Percentiles rank a stretch among this genome's conserved stretches.
These are phyloP conservation scores for Tetranychus piercei DNA, from an alignment of 2,888 invertebrate genomes.

Conservation along the genomic window DNA sequence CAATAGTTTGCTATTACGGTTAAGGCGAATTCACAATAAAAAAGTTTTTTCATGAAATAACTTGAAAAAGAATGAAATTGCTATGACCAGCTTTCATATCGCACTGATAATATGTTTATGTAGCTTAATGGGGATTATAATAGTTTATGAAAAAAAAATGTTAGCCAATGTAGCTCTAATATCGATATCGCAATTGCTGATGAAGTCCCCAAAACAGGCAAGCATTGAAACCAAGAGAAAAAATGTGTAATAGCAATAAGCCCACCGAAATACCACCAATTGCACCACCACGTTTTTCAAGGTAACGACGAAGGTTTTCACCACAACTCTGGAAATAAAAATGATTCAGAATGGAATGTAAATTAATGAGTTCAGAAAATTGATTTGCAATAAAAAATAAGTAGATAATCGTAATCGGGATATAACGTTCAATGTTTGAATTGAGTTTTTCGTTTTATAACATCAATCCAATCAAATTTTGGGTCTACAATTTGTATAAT, in stretches of 20 bases:
- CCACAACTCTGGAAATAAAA: conserved; percentile 46
- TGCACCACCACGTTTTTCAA: conserved; percentile 65
- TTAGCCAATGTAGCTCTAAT: background rate
- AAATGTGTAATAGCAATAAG: conserved; percentile 51
- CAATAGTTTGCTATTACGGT: too few species aligned
- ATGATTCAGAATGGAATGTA: background rate
- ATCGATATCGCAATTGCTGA: background rate
- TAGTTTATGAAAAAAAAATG: background rate
- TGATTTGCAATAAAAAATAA: background rate
- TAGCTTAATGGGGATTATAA: background rate
- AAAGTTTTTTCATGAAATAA: too few species aligned
- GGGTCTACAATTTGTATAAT: background rate
- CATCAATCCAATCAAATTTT: too few species aligned
- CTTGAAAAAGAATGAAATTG: too few species aligned
- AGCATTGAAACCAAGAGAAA: conserved; percentile 22
- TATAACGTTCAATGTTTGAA: too few species aligned
- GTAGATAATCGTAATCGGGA: too few species aligned
- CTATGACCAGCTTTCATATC: too few species aligned
- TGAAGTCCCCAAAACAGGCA: conserved; percentile 22
- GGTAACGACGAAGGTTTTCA: conserved; percentile 67
- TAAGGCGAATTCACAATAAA: too few species aligned
- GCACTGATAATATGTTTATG: too few species aligned
- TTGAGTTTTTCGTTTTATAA: too few species aligned
- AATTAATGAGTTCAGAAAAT: background rate
- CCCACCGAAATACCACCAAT: conserved; percentile 57